Conservation (phyloP, 2,113 vertebrate species). For the Tor tambroides region DNA sequence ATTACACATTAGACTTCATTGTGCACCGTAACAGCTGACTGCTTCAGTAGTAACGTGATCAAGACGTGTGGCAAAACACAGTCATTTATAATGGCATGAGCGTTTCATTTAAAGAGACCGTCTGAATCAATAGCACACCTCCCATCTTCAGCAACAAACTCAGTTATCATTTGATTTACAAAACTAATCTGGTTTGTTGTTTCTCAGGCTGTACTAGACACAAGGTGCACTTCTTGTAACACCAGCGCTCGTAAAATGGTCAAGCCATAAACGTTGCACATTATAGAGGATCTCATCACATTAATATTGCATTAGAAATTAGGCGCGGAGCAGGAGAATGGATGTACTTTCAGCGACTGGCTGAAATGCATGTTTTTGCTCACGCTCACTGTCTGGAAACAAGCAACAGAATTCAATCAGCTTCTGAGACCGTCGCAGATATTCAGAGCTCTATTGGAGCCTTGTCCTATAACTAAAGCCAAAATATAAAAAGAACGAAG, state of each 20-base stretch:
- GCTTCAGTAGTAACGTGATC: constrained; percentile 52
- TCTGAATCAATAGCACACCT: constrained; percentile 64
- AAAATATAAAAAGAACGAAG: constrained; percentile 38
- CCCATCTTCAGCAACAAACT: too few species aligned
- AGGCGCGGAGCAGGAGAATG: neutral
- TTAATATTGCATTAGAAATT: constrained; percentile 21
- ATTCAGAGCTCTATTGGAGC: neutral
- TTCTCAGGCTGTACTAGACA: constrained; percentile 37
- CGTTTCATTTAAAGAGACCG: constrained; percentile 59
- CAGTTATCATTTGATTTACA: constrained; percentile 62
- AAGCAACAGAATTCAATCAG: constrained; percentile 71
- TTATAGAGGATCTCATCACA: constrained; percentile 58
- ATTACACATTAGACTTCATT: neutral
- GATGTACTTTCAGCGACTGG: constrained; percentile 10
- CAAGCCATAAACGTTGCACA: constrained; percentile 51
- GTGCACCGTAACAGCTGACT: constrained; percentile 48
- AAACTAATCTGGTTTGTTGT: constrained; percentile 33
- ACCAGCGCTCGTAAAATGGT: constrained; percentile 55
- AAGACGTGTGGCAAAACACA: constrained; percentile 66
- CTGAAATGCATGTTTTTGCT: constrained; percentile 51
- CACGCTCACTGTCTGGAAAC: constrained; percentile 55
- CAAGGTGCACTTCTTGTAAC: constrained; percentile 47
- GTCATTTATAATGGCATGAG: constrained; percentile 60
- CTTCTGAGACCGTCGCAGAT: constrained; percentile 51
- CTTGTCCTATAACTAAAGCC: constrained; percentile 35